Evolutionary conservation across 1,140 invertebrate species (phyloP).

Genomic region (Probaryconus sp.): DNA sequence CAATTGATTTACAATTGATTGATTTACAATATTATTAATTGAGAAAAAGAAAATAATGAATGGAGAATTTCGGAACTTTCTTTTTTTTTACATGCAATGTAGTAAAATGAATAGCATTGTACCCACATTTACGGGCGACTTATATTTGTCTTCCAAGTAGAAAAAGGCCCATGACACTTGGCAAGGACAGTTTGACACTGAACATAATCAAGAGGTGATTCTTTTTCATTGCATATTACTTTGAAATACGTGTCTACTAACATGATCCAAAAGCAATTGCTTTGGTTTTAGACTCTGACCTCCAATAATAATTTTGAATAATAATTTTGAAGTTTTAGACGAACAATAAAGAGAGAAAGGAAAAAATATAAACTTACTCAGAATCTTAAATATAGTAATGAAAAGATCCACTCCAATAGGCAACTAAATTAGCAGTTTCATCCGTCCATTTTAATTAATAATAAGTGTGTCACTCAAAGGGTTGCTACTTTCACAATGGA

Average conservation of each 20-base stretch:
- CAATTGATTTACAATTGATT: no score
- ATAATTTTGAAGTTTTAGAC: slow-evolving; percentile 5
- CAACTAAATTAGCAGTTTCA: slow-evolving; percentile 65
- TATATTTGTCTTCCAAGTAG: slow-evolving; percentile 91
- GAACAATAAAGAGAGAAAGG: slow-evolving; percentile 1
- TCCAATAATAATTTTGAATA: slow-evolving; percentile 47
- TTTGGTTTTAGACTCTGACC: slow-evolving; percentile 75
- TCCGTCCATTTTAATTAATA: slow-evolving; percentile 71
- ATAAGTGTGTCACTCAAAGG: slow-evolving; percentile 73
- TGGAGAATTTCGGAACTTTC: no score
- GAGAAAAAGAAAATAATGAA: slow-evolving; percentile 1
- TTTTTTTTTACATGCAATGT: slow-evolving; percentile 94
- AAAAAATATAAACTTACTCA: slow-evolving; percentile 59
- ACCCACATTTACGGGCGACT: slow-evolving; percentile 94
- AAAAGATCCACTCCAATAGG: slow-evolving; percentile 71
- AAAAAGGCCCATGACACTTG: slow-evolving; percentile 93
- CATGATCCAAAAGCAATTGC: slow-evolving; percentile 89
- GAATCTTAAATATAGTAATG: slow-evolving; percentile 75
- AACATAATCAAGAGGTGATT: slow-evolving; percentile 90
- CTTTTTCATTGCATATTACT: slow-evolving; percentile 80
- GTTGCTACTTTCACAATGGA: slow-evolving; percentile 79
- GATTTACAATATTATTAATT: no score
- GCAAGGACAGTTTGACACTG: slow-evolving; percentile 96
- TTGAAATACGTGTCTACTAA: slow-evolving; percentile 92
- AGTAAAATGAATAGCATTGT: slow-evolving; percentile 98